phyloP scores from a whole-genome alignment of 2,113 vertebrate genomes.

The Plestiodon gilberti region DNA sequence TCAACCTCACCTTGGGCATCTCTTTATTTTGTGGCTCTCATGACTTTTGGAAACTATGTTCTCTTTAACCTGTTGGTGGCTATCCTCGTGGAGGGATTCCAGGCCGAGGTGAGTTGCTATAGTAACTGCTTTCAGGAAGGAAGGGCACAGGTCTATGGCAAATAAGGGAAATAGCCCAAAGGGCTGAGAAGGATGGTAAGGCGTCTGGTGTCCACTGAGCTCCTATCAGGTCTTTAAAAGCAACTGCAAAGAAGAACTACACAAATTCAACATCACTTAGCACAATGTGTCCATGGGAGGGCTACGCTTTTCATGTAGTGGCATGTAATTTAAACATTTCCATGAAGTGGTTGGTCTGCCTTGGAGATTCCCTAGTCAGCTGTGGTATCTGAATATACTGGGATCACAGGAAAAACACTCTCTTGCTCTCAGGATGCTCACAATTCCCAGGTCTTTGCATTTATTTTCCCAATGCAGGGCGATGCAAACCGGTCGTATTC shows the following conservation, averaged over 20 bases:
- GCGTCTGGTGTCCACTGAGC: background rate
- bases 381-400: background rate
- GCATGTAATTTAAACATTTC: background rate
- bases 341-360: background rate
- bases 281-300: background rate
- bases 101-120: conserved; percentile 87
- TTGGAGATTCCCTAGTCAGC: conserved; percentile 12
- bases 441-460: conserved; percentile 13
- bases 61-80: conserved; percentile 97
- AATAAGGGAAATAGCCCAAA: background rate
- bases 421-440: conserved; percentile 12
- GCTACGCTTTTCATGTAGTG: rapidly evolving
- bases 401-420: background rate
- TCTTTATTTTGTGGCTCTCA: conserved; percentile 95
- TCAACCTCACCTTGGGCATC: conserved; percentile 94
- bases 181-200: background rate
- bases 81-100: conserved; percentile 96
- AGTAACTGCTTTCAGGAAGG: background rate
- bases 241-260: background rate
- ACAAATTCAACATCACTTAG: background rate
- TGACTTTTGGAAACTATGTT: conserved; percentile 97
- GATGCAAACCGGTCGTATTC: conserved; percentile 94
- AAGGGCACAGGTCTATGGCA: background rate
- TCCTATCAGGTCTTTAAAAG: background rate
- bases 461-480: conserved; percentile 78